Evolutionary conservation across 1,140 invertebrate genomes (phyloP).

Genomic region (Macrotrachela quadricornifera): DNA sequence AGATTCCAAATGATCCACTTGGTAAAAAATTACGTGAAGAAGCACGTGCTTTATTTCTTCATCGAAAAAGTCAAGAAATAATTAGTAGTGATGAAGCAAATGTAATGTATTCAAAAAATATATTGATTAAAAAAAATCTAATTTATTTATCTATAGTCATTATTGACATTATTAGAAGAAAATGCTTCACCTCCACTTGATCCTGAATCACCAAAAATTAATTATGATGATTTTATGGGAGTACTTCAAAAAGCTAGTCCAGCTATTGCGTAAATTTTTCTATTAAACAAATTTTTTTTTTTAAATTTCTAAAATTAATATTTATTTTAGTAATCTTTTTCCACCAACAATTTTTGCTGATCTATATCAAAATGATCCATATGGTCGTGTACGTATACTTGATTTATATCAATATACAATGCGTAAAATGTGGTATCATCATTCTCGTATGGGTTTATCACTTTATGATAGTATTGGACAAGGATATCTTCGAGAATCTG

Average conservation of each 20-base stretch:
- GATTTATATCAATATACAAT: constrained; percentile 83
- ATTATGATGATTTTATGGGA: no score
- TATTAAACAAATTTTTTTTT: no score
- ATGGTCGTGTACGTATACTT: constrained; percentile 41
- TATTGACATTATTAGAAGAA: no score
- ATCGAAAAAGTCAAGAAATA: constrained; percentile 3
- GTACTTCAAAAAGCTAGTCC: no score
- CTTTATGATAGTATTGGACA: constrained; percentile 75
- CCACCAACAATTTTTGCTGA: constrained; percentile 34
- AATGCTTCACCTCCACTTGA: no score
- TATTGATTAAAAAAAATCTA: neutral
- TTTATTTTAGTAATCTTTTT: no score
- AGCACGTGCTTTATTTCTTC: constrained; percentile 4
- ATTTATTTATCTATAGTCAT: no score
- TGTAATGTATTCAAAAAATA: neutral
- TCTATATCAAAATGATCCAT: constrained; percentile 54
- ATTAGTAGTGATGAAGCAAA: constrained; percentile 1
- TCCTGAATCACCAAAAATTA: no score
- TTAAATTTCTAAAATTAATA: no score
- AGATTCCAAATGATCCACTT: no score
- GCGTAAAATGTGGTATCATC: constrained; percentile 74
- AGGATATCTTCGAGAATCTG: constrained; percentile 59
- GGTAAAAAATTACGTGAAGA: neutral
- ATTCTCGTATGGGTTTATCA: constrained; percentile 71
- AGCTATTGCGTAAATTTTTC: no score